Evolutionary conservation across 2,888 invertebrate genomes (phyloP), one percentile per base, ranked within the genome.

Genomic region (Temnothorax unifasciatus): DNA sequence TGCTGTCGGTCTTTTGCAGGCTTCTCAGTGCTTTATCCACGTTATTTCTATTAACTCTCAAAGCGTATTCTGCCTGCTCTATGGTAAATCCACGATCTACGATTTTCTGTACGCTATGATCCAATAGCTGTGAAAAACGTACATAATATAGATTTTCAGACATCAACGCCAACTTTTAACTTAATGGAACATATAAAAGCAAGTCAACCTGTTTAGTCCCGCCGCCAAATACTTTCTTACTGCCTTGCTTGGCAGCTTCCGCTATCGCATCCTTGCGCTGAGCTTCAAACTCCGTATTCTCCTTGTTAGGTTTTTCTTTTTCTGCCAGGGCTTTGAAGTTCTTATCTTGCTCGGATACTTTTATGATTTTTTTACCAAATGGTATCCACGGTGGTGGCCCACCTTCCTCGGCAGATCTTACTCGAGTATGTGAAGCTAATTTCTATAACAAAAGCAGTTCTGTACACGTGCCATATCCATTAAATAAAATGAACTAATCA

Each of bases 321-420:
- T 95, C 95, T 75, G 96, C 96, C 41, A 97, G 94, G 84, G 97
- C 97, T 93, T 97, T 98, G 87, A 98, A 98, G 91, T 96, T 96
- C 89, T 96, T 96, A 86, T 97, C 96, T 59, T 96, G 95, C 41
- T 96, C 95, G 50, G 94, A 93, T 6, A 96, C 94, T 75, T 96
- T 96, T 90, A 97, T 95, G 79, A 98, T 96, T 92, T 96, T 97
- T 92, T 97, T 97, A 0, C 99, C 99, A 95, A 99, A 99, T 52
- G 98, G 97, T 90, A 98, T 98, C 98, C 99, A 99, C 57, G 97
- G 97, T 61, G 98, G 98, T 2, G 98, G 98, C 0, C 98, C 98
- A 86, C 97, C 97, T 90, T 97, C 97, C 82, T 96, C 96, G 9
- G 96, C 96, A 79, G 96, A 95, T 52, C 96, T 96, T 74, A 96